Percentiles rank a stretch among this genome's conserved stretches.
These are phyloP conservation scores for Isurus oxyrinchus DNA, from an alignment of 2,113 vertebrate species.

Conservation along the genomic window DNA sequence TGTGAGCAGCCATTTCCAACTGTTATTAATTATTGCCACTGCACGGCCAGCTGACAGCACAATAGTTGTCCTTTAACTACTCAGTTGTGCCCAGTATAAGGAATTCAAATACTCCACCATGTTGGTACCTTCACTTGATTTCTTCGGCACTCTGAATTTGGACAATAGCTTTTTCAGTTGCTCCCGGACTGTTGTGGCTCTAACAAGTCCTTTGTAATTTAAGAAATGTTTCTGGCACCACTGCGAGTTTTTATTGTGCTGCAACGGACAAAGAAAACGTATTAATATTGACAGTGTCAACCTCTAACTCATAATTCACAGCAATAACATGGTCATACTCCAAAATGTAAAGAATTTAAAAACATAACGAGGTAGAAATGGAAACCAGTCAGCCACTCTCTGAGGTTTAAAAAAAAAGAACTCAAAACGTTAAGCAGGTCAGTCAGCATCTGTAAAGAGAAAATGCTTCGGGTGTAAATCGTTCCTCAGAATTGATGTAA, in stretches of 20 bases:
- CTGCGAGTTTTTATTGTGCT: constrained; percentile 94
- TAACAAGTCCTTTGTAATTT: constrained; percentile 91
- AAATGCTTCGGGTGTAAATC: not conserved
- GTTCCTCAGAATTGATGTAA: not conserved
- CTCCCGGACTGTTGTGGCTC: constrained; percentile 82
- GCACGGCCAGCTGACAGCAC: not conserved
- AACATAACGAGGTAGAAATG: not conserved
- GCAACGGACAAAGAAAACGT: constrained; percentile 37
- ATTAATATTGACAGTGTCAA: not conserved
- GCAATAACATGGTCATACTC: not conserved
- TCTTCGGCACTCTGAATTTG: constrained; percentile 91
- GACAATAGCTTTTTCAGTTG: constrained; percentile 88
- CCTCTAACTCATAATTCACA: not conserved
- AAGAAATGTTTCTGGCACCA: constrained; percentile 97
- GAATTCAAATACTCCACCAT: not conserved
- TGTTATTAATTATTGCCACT: not conserved
- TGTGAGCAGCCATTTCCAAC: not conserved
- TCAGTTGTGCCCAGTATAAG: not conserved
- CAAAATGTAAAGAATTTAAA: not conserved
- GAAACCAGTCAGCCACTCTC: too few species aligned
- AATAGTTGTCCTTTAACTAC: not conserved
- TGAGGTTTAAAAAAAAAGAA: not conserved
- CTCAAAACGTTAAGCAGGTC: not conserved
- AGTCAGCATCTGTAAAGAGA: not conserved
- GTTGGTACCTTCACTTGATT: constrained; percentile 81